Evolutionary conservation across 64 coral and sea anemone genomes (phyloP), one percentile per base, ranked within the genome.

Genomic region (Montipora capricornis): DNA sequence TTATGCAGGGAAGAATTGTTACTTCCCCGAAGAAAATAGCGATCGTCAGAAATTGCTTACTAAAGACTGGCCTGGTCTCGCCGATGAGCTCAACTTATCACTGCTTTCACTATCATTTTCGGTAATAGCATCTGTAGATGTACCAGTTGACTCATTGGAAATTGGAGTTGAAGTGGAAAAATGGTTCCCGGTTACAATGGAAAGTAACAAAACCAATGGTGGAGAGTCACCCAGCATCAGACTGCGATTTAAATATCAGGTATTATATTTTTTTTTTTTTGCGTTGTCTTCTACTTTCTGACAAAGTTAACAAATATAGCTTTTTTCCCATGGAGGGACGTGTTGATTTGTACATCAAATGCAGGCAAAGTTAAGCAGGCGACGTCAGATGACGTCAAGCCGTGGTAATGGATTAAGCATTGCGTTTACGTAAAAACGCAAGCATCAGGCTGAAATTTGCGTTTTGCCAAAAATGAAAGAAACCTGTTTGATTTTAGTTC

Each of bases 181-280:
- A 58, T 99, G 98, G 98, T 94, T 89, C 88, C 92, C 94, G 19
- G 68, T 99, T 44, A 92, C 94, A 12, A 68, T 95, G 89, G 90
- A 73, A 51, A 92, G 84, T 16, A 91, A 67, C 73, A 94, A 96
- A 24, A 68, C 79, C 8, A 89, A 85, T 62, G 89, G 89, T 66
- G 89, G 83, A 16, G 98, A 99, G 37, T 76, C 83, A 14, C 78
- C 89, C 3, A 96, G 88, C 51, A 89, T 99, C 66, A 93, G 98
- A 90, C 89, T 99, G 8, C 88, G 91, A 47, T 80, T 96, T 58
- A 99, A 96, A 78, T 99, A 99, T 73, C 95, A 99, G 98, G 98
- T 99, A 55, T 12, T 74, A 10, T 64, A 0, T 14, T 64, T 0
- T 62, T 5, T 1, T 62, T 6, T 8, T 4, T 64, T 11, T 12